Evolutionary conservation across 1,140 invertebrate species (phyloP).

Genomic region (Globodera ellingtonae): DNA sequence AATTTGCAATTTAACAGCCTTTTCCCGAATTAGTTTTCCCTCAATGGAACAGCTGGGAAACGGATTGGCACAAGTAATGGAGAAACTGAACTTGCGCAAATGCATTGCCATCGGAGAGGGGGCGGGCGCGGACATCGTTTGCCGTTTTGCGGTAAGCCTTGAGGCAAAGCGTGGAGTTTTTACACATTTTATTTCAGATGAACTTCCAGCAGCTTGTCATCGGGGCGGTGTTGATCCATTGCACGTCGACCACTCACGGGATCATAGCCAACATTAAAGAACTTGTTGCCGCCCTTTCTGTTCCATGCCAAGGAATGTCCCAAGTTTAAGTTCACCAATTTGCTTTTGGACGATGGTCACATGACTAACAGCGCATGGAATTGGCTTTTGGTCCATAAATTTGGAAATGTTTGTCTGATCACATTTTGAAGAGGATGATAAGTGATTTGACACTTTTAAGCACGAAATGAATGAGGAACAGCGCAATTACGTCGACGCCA

Average conservation of each 20-base stretch:
- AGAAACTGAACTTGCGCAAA: slow-evolving; percentile 72
- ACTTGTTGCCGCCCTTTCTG: slow-evolving; percentile 66
- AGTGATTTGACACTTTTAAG: slow-evolving; percentile 41
- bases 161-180: slow-evolving; percentile 68
- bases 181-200: slow-evolving; percentile 41
- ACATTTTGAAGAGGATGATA: neutral
- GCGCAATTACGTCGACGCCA: slow-evolving; percentile 75
- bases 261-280: slow-evolving; percentile 84
- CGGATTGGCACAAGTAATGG: slow-evolving; percentile 70
- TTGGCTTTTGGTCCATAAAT: slow-evolving; percentile 84
- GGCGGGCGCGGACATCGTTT: slow-evolving; percentile 83
- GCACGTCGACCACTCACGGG: slow-evolving; percentile 78
- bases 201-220: slow-evolving; percentile 66
- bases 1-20: neutral
- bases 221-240: slow-evolving; percentile 78
- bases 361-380: slow-evolving; percentile 78
- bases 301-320: neutral
- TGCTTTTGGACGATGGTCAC: slow-evolving; percentile 71
- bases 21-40: slow-evolving; percentile 71
- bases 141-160: slow-evolving; percentile 78
- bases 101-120: slow-evolving; percentile 84
- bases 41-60: slow-evolving; percentile 80
- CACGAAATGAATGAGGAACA: slow-evolving; percentile 77
- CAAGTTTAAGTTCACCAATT: slow-evolving; percentile 72
- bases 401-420: slow-evolving; percentile 69